phyloP scores from a whole-genome alignment of 2,888 invertebrate genomes.

The Aphidoletes aphidimyza region DNA sequence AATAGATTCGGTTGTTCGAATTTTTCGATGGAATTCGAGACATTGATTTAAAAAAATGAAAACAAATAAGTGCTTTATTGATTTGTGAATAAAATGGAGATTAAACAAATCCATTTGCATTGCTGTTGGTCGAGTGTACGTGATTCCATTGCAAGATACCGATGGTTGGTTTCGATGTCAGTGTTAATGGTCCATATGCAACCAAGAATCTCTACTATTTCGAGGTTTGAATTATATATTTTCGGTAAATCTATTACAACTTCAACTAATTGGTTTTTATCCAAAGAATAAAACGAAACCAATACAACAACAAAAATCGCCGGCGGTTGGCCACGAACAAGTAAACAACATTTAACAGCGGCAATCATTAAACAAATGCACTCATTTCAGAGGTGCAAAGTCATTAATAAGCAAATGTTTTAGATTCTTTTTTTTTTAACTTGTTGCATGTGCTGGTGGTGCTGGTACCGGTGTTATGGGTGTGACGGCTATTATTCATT shows the following conservation, averaged over 20 bases:
- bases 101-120: slow-evolving; percentile 50
- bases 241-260: slow-evolving; percentile 31
- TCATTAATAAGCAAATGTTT: slow-evolving; percentile 49
- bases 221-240: slow-evolving; percentile 36
- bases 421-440: not conserved
- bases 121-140: not conserved
- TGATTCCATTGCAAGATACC: not conserved
- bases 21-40: not conserved
- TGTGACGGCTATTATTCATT: not conserved
- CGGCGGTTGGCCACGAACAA: not conserved
- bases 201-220: not conserved
- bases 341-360: slow-evolving; percentile 32
- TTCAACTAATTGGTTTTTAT: slow-evolving; percentile 50
- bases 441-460: not conserved
- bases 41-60: not conserved
- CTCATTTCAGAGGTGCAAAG: slow-evolving; percentile 48
- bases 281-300: not conserved
- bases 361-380: slow-evolving; percentile 50
- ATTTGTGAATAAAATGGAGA: slow-evolving; percentile 24
- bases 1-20: not conserved
- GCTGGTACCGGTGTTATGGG: not conserved
- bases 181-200: slow-evolving; percentile 7
- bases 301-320: not conserved
- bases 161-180: too few relatives aligned
- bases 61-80: slow-evolving; percentile 29